Conservation (phyloP, 2,113 vertebrate species). For the Struthio camelus region DNA sequence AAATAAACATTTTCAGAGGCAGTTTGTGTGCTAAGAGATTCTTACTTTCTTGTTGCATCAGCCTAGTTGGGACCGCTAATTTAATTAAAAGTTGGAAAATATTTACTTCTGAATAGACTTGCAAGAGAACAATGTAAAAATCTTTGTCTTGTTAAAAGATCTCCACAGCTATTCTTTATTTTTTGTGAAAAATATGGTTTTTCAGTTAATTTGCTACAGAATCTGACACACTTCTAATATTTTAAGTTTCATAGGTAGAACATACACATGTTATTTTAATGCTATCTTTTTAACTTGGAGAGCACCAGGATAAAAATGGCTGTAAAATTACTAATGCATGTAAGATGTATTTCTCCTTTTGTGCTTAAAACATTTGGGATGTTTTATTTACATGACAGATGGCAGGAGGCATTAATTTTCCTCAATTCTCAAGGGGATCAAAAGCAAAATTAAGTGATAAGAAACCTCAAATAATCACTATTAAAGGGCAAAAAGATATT, state of each 20-base stretch:
- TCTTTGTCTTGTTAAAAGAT: not conserved
- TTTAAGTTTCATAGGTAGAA: not conserved
- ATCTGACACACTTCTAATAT: not conserved
- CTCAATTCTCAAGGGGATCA: not conserved
- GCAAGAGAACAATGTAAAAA: not conserved
- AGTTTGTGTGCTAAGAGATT: not conserved
- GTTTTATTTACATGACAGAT: not conserved
- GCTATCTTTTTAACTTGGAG: not conserved
- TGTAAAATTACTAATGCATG: not conserved
- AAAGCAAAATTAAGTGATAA: not conserved
- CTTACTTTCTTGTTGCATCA: not conserved
- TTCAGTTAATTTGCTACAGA: not conserved
- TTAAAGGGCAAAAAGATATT: not conserved
- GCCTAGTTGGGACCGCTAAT: fast-evolving
- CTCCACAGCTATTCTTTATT: not conserved
- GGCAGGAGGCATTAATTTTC: not conserved
- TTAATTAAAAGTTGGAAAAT: not conserved
- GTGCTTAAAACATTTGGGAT: not conserved
- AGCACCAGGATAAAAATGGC: not conserved
- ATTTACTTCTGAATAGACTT: not conserved
- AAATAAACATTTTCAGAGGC: not conserved
- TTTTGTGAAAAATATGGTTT: not conserved
- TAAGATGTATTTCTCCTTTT: constrained; percentile 24
- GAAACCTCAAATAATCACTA: not conserved
- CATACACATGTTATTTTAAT: not conserved